Evolutionary conservation across 2,113 vertebrate genomes (phyloP).

Genomic region (Eidolon helvum): DNA sequence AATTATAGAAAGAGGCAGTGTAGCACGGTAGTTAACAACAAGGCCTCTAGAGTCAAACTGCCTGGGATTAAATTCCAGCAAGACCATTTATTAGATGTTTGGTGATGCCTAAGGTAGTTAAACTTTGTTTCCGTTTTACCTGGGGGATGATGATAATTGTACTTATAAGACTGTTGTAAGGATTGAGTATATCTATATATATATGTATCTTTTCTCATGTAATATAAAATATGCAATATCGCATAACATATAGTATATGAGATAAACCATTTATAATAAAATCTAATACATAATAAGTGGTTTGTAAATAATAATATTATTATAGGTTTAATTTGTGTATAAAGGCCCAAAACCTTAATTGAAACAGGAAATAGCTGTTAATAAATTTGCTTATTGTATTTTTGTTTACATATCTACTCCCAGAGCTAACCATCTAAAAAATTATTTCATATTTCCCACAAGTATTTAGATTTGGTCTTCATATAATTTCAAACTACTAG

Average conservation of each 20-base stretch:
- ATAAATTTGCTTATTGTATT: neutral
- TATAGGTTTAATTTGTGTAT: neutral
- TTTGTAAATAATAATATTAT: neutral
- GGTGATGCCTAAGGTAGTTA: neutral
- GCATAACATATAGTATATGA: neutral
- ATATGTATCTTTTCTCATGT: neutral
- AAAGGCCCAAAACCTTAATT: neutral
- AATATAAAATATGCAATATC: neutral
- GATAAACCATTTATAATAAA: neutral
- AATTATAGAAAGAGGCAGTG: neutral
- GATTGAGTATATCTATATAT: neutral
- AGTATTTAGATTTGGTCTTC: neutral
- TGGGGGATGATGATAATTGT: no score
- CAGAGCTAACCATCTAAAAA: neutral
- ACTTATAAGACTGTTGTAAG: neutral
- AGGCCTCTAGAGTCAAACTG: neutral
- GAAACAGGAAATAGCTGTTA: neutral
- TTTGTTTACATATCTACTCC: neutral
- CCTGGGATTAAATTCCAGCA: neutral
- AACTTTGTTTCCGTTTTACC: neutral
- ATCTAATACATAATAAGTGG: neutral
- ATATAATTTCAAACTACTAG: neutral
- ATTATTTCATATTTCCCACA: neutral
- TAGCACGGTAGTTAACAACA: neutral
- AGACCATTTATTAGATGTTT: neutral